These are phyloP conservation scores for Catocala sponsa DNA, from an alignment of 2,888 invertebrate genomes.

Conservation along the genomic window DNA sequence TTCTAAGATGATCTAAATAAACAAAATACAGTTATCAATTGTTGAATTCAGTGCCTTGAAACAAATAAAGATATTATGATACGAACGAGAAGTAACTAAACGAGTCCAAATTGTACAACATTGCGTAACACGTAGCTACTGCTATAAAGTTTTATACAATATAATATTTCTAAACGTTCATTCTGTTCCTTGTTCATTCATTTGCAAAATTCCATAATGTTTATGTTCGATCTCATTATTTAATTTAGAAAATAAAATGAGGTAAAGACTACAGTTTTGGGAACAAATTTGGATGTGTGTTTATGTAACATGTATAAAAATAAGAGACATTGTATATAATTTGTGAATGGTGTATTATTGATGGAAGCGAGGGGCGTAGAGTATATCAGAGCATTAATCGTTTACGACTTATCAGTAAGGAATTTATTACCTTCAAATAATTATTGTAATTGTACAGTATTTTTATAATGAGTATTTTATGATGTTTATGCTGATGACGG, in stretches of 20 bases:
- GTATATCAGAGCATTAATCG: slow-evolving; percentile 76
- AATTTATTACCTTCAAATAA: slow-evolving; percentile 84
- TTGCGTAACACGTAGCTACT: slow-evolving; percentile 53
- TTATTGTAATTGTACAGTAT: slow-evolving; percentile 87
- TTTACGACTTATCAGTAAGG: slow-evolving; percentile 76
- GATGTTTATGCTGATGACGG: slow-evolving; percentile 64
- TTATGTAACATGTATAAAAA: slow-evolving; percentile 83
- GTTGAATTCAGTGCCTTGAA: slow-evolving; percentile 85
- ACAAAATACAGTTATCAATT: slow-evolving; percentile 80
- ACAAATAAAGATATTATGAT: slow-evolving; percentile 76
- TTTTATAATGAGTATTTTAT: slow-evolving; percentile 87
- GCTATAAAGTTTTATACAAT: slow-evolving; percentile 52
- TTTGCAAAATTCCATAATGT: slow-evolving; percentile 80
- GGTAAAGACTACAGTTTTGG: slow-evolving; percentile 88
- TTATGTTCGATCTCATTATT: slow-evolving; percentile 88
- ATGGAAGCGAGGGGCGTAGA: slow-evolving; percentile 66
- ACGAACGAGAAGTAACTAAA: slow-evolving; percentile 70
- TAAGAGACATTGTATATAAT: slow-evolving; percentile 83
- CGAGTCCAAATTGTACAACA: slow-evolving; percentile 65
- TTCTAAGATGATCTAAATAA: slow-evolving; percentile 76
- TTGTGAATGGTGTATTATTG: slow-evolving; percentile 86
- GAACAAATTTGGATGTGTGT: slow-evolving; percentile 87
- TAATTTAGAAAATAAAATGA: slow-evolving; percentile 87
- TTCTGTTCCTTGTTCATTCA: slow-evolving; percentile 68
- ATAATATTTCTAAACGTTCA: slow-evolving; percentile 53